Evolutionary conservation across 23 tunicate genomes (phyloP).

Genomic region (Aplidium turbinatum): DNA sequence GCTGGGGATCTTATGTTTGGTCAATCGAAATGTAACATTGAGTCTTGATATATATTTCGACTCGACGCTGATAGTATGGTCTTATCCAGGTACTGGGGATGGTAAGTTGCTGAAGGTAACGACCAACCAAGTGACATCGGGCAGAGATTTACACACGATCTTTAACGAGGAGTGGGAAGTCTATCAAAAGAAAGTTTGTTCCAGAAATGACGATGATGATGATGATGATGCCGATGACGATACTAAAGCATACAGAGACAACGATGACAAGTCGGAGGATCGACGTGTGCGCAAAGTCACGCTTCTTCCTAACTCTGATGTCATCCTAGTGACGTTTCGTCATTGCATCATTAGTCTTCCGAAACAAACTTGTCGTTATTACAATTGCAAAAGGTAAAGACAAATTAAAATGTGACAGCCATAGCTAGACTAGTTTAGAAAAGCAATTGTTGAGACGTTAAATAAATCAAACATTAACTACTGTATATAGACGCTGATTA

Average conservation of each 20-base stretch:
- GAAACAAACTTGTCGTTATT: slow-evolving; percentile 30
- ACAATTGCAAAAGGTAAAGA: slow-evolving; percentile 42
- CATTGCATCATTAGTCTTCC: slow-evolving; percentile 67
- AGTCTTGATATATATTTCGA: too few relatives aligned
- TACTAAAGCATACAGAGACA: background rate
- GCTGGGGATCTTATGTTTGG: too few relatives aligned
- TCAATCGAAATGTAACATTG: too few relatives aligned
- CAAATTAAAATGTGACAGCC: background rate
- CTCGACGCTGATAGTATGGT: too few relatives aligned
- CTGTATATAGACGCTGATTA: too few relatives aligned
- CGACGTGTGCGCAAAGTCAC: slow-evolving; percentile 30
- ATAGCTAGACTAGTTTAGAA: too few relatives aligned
- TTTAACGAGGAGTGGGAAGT: slow-evolving; percentile 21
- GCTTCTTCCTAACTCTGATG: slow-evolving; percentile 15
- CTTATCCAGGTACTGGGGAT: slow-evolving; percentile 16
- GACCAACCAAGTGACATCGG: background rate
- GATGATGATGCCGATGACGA: background rate
- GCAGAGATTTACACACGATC: background rate
- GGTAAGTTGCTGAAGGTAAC: slow-evolving; percentile 10
- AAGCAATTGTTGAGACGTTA: too few relatives aligned
- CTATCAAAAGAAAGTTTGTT: background rate
- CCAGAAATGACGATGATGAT: background rate
- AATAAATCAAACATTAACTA: too few relatives aligned
- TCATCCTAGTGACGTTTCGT: slow-evolving; percentile 51
- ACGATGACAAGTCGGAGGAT: background rate